These are phyloP conservation scores for Gastrophysa polygoni DNA, from an alignment of 2,888 invertebrate species.

Conservation along the genomic window DNA sequence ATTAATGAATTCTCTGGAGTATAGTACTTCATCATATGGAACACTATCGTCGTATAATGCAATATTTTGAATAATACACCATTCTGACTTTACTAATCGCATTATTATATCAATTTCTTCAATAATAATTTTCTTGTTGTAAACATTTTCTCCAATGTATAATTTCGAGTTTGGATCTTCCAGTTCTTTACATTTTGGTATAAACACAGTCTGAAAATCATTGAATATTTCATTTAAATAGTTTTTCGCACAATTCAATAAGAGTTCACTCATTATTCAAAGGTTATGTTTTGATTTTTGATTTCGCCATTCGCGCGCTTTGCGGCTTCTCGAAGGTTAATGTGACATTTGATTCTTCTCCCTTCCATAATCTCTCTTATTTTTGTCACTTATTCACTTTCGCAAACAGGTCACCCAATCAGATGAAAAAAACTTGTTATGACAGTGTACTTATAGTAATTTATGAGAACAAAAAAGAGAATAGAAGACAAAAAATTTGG, in stretches of 20 bases:
- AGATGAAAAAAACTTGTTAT: no score
- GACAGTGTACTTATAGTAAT: no score
- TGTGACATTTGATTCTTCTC: no score
- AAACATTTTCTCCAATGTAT: conserved; percentile 32
- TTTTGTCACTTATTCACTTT: no score
- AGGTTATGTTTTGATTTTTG: neutral
- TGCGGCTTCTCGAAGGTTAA: no score
- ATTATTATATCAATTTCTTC: conserved; percentile 42
- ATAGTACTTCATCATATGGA: conserved; percentile 31
- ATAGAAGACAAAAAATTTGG: no score
- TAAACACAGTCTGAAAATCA: conserved; percentile 25
- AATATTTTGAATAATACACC: conserved; percentile 47
- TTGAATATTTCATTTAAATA: conserved; percentile 12
- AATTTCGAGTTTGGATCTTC: conserved; percentile 6
- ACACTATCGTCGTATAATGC: conserved; percentile 40
- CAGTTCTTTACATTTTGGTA: neutral
- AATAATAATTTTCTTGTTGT: conserved; percentile 33
- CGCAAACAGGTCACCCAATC: no score
- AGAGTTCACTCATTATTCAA: neutral
- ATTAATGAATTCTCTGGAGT: conserved; percentile 42
- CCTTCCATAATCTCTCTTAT: no score
- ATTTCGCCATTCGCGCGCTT: no score
- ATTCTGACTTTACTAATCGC: conserved; percentile 41
- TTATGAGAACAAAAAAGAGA: no score
- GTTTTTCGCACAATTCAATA: conserved; percentile 27